phyloP scores from a whole-genome alignment of 2,888 invertebrate genomes.

The Heteropelma amictum region DNA sequence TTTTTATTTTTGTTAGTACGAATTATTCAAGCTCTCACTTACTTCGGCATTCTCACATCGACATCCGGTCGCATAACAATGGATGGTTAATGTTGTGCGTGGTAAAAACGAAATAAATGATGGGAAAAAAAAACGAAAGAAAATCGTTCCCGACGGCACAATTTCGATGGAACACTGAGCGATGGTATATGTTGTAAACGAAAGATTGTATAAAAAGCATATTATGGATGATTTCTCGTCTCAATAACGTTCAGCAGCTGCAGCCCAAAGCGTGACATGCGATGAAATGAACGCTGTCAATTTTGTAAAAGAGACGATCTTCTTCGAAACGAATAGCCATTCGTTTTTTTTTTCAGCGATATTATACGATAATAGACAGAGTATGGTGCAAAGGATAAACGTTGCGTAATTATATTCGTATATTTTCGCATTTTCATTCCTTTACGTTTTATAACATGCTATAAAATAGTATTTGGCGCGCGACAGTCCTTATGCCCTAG shows the following conservation, averaged over 20 bases:
- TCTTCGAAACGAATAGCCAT: not conserved
- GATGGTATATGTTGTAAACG: constrained; percentile 19
- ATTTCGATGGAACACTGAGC: constrained; percentile 31
- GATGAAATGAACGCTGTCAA: constrained; percentile 58
- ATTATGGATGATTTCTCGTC: constrained; percentile 14
- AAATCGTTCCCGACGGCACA: constrained; percentile 10
- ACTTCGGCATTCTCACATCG: constrained; percentile 57
- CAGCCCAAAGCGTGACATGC: constrained; percentile 69
- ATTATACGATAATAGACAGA: not conserved
- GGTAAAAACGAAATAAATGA: not conserved
- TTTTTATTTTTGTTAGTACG: constrained; percentile 54
- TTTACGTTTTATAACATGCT: constrained; percentile 51
- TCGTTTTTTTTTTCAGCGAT: not conserved
- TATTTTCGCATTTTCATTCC: constrained; percentile 24
- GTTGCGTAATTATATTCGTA: constrained; percentile 36
- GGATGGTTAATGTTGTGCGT: constrained; percentile 38
- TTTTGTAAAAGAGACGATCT: not conserved
- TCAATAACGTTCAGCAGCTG: constrained; percentile 45
- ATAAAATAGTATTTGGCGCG: constrained; percentile 52
- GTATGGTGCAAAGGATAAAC: constrained; percentile 26
- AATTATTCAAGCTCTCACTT: constrained; percentile 60
- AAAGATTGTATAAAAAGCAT: constrained; percentile 35
- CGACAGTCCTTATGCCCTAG: constrained; percentile 22
- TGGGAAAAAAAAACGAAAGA: not conserved
- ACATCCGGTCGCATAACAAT: constrained; percentile 49